Evolutionary conservation across 1,140 invertebrate genomes (phyloP), one percentile per base, ranked within the genome.

Genomic region (Ganaspis sp.): DNA sequence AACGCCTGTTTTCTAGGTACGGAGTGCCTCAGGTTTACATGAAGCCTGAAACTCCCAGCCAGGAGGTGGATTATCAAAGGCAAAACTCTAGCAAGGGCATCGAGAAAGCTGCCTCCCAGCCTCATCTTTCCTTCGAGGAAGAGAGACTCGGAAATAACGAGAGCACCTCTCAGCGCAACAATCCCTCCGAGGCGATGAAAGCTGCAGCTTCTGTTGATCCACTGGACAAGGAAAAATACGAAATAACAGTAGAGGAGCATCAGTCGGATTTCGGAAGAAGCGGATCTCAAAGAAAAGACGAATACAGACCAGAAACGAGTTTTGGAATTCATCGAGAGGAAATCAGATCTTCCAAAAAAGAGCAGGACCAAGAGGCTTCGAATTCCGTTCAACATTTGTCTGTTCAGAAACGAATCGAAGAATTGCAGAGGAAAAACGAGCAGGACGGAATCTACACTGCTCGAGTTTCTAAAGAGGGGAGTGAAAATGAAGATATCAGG

Each of bases 111-210:
- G 90, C 92, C 1, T 95, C 94, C 0, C 94, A 95, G 75, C 94
- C 94, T 8, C 94, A 95, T 72, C 86, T 94, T 9, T 91, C 93
- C 12, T 93, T 93, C 72, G 94, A 93, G 42, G 92, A 92, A 53
- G 91, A 92, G 9, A 83, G 84, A 73, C 70, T 77, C 23, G 75
- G 78, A 9, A 74, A 77, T 2, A 83, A 82, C 11, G 87, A 84
- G 38, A 72, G 70, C 40, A 73, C 73, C 8, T 76, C 54, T 53
- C 78, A 76, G 54, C 79, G 77, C 74, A 85, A 85, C 26, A 86
- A 84, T 75, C 78, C 82, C 6, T 15, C 76, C 0, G 87, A 89
- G 9, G 72, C 81, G 17, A 75, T 83, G 64, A 86, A 87, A 70
- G 82, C 80, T 9, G 23, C 21, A 15, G 73, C 78, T 0, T 70